Evolutionary conservation across 2,113 vertebrate genomes (phyloP).

Genomic region (Stigmatopora argus): DNA sequence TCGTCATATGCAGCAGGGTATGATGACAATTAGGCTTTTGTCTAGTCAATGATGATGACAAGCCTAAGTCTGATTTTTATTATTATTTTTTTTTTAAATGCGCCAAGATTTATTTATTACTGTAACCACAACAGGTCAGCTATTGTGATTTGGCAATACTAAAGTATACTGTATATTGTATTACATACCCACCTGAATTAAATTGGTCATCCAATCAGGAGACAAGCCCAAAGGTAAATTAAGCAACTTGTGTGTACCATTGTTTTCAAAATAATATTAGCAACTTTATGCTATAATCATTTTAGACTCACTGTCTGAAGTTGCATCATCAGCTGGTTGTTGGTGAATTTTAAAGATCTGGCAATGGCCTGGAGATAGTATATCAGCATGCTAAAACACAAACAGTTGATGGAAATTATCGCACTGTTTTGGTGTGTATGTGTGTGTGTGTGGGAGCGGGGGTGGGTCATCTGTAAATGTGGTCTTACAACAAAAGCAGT

Average conservation of each 20-base stretch:
- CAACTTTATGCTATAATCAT: not conserved
- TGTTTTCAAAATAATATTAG: not conserved
- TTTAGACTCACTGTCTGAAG: constrained; percentile 83
- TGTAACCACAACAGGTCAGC: not conserved
- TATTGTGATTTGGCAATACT: not conserved
- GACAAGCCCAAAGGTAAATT: not conserved
- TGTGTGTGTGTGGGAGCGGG: not conserved
- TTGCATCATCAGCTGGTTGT: constrained; percentile 90
- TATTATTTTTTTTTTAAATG: no score
- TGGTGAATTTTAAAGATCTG: constrained; percentile 91
- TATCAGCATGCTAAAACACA: constrained; percentile 87
- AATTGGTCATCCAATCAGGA: not conserved
- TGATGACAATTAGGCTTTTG: no score
- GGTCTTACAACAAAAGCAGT: constrained; percentile 88
- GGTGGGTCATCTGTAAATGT: not conserved
- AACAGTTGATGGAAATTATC: constrained; percentile 1
- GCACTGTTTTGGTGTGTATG: not conserved
- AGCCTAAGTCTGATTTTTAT: no score
- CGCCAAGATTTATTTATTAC: no score
- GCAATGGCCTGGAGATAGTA: constrained; percentile 97
- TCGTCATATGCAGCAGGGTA: no score
- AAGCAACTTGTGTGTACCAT: not conserved
- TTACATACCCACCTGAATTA: not conserved
- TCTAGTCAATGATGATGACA: no score
- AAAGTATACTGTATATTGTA: not conserved